phyloP scores from a whole-genome alignment of 2,113 vertebrate species.

The Mus spicilegus region DNA sequence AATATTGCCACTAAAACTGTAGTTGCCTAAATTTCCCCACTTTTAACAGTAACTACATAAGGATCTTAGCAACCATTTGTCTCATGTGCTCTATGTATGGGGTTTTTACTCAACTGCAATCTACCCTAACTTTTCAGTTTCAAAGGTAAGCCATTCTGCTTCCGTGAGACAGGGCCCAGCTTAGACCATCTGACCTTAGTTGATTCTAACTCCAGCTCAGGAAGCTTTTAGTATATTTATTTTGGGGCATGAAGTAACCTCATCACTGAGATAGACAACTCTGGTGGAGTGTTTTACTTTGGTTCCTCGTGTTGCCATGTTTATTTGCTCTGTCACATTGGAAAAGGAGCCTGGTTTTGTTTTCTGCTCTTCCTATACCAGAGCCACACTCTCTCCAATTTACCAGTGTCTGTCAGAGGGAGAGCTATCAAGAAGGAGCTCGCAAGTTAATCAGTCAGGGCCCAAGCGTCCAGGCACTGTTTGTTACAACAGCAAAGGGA shows the following conservation, averaged over 20 bases:
- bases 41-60: neutral
- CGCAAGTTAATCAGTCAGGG: slow-evolving; percentile 66
- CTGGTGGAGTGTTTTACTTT: neutral
- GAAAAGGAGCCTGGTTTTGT: neutral
- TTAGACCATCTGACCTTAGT: neutral
- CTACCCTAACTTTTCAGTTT: slow-evolving; percentile 2
- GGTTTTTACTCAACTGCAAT: neutral
- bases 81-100: neutral
- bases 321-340: slow-evolving; percentile 16
- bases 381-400: neutral
- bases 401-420: slow-evolving; percentile 45
- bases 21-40: neutral
- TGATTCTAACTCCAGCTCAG: neutral
- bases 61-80: neutral
- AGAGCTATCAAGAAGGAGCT: slow-evolving; percentile 9
- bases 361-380: neutral
- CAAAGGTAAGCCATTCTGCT: neutral
- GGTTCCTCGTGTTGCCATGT: neutral
- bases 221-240: neutral
- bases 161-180: neutral
- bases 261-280: neutral
- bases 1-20: slow-evolving; percentile 13
- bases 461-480: slow-evolving; percentile 51
- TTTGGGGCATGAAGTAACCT: neutral
- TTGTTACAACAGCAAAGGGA: slow-evolving; percentile 74